These are phyloP conservation scores for Drosophila nasuta DNA, from an alignment of 1,140 invertebrate genomes.

Conservation along the genomic window DNA sequence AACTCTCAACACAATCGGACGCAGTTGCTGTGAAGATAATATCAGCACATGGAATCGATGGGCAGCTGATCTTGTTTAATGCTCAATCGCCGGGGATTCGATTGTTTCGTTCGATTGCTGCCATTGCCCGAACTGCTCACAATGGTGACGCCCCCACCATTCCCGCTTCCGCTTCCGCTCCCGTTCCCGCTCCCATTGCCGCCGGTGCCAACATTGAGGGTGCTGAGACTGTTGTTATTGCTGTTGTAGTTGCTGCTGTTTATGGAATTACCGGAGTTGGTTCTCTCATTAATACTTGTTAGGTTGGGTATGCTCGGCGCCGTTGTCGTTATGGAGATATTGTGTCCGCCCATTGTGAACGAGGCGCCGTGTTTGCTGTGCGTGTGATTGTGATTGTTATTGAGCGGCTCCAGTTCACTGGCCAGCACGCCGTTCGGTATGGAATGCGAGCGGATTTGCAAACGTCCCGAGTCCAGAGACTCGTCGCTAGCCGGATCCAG, in stretches of 20 bases:
- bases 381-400: constrained; percentile 53
- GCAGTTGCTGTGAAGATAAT: constrained; percentile 47
- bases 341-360: constrained; percentile 75
- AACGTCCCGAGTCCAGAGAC: constrained; percentile 76
- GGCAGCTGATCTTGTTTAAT: constrained; percentile 84
- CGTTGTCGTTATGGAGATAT: constrained; percentile 75
- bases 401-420: constrained; percentile 78
- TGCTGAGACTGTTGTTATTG: constrained; percentile 70
- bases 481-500: constrained; percentile 84
- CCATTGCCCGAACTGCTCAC: constrained; percentile 22
- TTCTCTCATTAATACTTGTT: constrained; percentile 84
- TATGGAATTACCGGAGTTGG: constrained; percentile 82
- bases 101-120: constrained; percentile 37
- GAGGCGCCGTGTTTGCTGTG: constrained; percentile 59
- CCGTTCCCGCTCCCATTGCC: constrained; percentile 18
- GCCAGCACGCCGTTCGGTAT: constrained; percentile 80
- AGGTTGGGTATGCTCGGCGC: constrained; percentile 80
- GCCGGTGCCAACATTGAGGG: constrained; percentile 35
- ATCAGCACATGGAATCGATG: constrained; percentile 84
- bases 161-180: constrained; percentile 20
- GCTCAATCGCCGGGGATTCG: constrained; percentile 76
- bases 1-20: background rate
- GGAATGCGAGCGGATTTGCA: constrained; percentile 83
- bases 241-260: constrained; percentile 79
- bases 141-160: constrained; percentile 11